phyloP scores from a whole-genome alignment of 2,113 vertebrate species.

The Oenanthe melanoleuca region DNA sequence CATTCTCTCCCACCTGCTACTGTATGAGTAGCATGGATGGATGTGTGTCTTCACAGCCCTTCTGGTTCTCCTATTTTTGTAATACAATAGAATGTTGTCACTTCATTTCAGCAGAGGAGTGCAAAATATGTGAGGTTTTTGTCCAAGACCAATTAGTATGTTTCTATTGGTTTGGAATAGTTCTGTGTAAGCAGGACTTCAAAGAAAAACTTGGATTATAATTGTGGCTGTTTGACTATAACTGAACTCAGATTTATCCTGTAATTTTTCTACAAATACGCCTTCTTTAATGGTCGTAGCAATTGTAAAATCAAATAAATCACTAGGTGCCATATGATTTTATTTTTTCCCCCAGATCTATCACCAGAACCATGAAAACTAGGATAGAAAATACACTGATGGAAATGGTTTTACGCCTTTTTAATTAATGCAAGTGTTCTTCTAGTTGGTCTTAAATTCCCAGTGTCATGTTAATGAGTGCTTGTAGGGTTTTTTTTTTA shows the following conservation, averaged over 20 bases:
- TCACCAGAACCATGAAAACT: neutral
- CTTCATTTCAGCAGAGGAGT: neutral
- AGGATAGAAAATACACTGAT: neutral
- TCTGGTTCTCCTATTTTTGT: neutral
- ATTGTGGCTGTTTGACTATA: neutral
- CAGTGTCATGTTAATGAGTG: fast-evolving
- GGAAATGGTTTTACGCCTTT: neutral
- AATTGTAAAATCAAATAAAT: neutral
- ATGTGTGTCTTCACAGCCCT: neutral
- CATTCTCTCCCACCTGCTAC: fast-evolving
- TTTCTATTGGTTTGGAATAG: neutral
- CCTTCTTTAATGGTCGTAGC: neutral
- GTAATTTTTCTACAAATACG: neutral
- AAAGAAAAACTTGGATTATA: neutral
- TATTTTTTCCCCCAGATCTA: neutral
- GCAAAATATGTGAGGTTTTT: neutral
- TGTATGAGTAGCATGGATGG: neutral
- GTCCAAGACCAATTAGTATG: neutral
- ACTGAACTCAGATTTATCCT: neutral
- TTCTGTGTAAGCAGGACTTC: neutral
- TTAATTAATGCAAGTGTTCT: neutral
- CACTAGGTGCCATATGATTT: neutral
- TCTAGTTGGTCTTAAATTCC: neutral
- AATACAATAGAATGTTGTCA: neutral
- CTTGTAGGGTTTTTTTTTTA: neutral